phyloP scores from a whole-genome alignment of 2,113 vertebrate species.

The Scolopax mira region DNA sequence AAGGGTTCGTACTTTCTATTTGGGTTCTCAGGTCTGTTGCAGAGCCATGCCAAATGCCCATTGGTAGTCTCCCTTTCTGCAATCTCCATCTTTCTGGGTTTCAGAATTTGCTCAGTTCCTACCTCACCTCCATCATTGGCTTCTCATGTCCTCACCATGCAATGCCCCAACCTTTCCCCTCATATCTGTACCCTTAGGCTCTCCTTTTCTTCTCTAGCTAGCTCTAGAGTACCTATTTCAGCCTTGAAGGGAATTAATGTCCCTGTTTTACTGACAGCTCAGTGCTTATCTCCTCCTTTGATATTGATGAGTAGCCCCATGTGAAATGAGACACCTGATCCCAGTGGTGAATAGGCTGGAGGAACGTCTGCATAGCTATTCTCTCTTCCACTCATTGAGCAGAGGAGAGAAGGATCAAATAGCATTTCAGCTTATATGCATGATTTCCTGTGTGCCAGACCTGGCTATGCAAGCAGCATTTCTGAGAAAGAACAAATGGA shows the following conservation, averaged over 20 bases:
- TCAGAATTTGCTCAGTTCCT: not conserved
- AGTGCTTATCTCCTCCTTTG: not conserved
- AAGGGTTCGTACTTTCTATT: not conserved
- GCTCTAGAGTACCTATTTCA: not conserved
- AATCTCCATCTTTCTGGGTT: not conserved
- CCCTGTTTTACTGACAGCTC: not conserved
- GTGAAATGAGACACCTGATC: not conserved
- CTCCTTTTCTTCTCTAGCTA: not conserved
- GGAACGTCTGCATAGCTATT: not conserved
- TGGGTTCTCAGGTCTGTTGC: not conserved
- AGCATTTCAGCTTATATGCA: fast-evolving
- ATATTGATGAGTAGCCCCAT: not conserved
- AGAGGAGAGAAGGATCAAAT: not conserved
- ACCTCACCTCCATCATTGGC: not conserved
- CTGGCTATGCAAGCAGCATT: not conserved
- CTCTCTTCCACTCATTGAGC: fast-evolving
- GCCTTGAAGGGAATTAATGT: not conserved
- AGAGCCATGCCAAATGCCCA: not conserved
- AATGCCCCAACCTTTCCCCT: not conserved
- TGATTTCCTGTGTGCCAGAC: not conserved
- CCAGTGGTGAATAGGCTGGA: not conserved
- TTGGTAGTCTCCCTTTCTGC: not conserved
- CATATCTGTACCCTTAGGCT: not conserved
- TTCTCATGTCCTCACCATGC: not conserved
- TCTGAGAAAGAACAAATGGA: not conserved